Evolutionary conservation across 2,797 vertebrate species (phyloP), one percentile per base, ranked within the genome.

Genomic region (Coilia nasus): DNA sequence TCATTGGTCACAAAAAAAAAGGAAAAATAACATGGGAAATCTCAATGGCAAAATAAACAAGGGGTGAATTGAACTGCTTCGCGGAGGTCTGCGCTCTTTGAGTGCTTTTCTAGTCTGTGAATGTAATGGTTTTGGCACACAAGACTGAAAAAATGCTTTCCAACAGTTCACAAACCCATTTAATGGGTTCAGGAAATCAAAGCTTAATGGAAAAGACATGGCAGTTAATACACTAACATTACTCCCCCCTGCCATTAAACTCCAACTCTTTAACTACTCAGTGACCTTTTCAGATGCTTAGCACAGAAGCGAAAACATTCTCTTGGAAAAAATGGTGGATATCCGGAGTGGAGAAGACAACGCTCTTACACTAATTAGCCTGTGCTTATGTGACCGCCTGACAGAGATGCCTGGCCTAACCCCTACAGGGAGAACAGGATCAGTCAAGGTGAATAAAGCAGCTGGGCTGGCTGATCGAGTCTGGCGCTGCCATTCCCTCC

Each of bases 361-460:
- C 15, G 35, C 35, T 78, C 35, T 44, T 41, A 25, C 7, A n/a
- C 71, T 78, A 78, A 78, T 78, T 78, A 78, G 31, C 31, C 71
- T 9, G 14, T 6, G 35, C 71, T 44, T 19, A 78, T 41, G 71
- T 21, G 31, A 44, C 17, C 35, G 71, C 35, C 35, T 78, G 31
- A 31, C 35, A 10, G 35, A 78, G 71, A 44, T 7, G 35, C 71
- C 71, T 78, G 17, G 71, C 35, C 71, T 44, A 1, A 1, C 35
- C 71, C 15, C 71, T 44, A 44, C 71, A 5, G 35, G 19, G 35
- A 21, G 71, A 41, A 44, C 71, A 78, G 71, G 71, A 78, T 78
- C 71, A 78, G 71, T 44, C 71, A 78, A 31, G 71, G 17, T 78
- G 71, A 78, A 78, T 78, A 31, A 78, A 44, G 31, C 71, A 78